Percentiles rank a stretch among this genome's conserved stretches.
Conservation (phyloP, 2,113 vertebrate species). For the Lates calcarifer region DNA sequence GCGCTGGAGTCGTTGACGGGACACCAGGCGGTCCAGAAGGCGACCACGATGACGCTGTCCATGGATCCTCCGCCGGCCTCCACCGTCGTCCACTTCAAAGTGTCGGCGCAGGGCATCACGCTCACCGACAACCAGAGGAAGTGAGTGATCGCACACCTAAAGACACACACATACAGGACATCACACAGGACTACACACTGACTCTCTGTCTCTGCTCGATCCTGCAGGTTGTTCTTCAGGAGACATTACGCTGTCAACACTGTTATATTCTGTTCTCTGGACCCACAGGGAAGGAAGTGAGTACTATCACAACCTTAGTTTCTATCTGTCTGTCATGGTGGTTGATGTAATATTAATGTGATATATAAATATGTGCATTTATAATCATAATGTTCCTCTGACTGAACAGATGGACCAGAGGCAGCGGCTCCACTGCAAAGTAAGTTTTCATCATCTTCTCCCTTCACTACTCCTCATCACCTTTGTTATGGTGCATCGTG, state of each 20-base stretch:
- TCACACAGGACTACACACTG: not conserved
- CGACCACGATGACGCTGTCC: slow-evolving; percentile 85
- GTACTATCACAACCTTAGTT: slow-evolving; percentile 58
- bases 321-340: not conserved
- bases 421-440: slow-evolving; percentile 89
- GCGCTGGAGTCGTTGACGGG: slow-evolving; percentile 96
- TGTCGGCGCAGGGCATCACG: slow-evolving; percentile 96
- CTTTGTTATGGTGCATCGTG: not conserved
- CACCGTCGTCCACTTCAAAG: slow-evolving; percentile 96
- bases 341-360: not conserved
- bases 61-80: slow-evolving; percentile 88
- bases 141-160: slow-evolving; percentile 81
- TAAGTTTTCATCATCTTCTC: slow-evolving; percentile 76
- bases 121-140: slow-evolving; percentile 97
- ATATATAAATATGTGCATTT: not conserved
- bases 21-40: slow-evolving; percentile 94
- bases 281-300: slow-evolving; percentile 95
- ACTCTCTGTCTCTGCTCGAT: slow-evolving; percentile 7
- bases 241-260: slow-evolving; percentile 93
- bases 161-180: slow-evolving; percentile 17
- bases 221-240: slow-evolving; percentile 92
- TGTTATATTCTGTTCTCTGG: slow-evolving; percentile 95
- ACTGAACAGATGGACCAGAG: slow-evolving; percentile 90
- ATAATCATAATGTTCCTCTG: slow-evolving; percentile 20
- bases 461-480: too few species aligned